Percentiles rank a stretch among this genome's conserved stretches.
Evolutionary conservation across 2,888 invertebrate species (phyloP).

Genomic region (Drosophila prolongata): DNA sequence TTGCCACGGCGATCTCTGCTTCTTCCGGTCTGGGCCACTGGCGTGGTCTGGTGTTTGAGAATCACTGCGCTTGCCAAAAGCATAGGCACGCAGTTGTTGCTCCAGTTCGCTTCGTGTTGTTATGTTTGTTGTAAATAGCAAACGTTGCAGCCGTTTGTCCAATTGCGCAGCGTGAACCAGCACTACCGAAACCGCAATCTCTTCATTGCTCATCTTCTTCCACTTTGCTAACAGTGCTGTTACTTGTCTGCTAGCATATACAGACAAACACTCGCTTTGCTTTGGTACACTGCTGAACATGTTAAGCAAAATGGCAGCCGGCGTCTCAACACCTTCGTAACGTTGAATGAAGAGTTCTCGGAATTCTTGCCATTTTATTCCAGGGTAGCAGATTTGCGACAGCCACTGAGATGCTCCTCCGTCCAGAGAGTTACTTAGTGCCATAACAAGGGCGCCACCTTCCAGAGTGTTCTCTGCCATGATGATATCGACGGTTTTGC

Average conservation of each 20-base stretch:
- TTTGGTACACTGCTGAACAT: background rate
- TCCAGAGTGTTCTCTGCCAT: background rate
- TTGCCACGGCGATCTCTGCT: too few species aligned
- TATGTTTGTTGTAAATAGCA: background rate
- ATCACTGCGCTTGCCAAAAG: too few species aligned
- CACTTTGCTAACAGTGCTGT: background rate
- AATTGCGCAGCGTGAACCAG: background rate
- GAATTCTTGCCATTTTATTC: background rate
- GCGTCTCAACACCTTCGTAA: background rate
- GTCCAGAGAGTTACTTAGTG: background rate
- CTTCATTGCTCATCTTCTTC: background rate
- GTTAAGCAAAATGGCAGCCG: background rate
- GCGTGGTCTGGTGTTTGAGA: too few species aligned
- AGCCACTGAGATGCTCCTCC: slow-evolving; percentile 1
- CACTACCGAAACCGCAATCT: background rate
- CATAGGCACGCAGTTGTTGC: background rate
- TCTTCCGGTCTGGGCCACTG: too few species aligned
- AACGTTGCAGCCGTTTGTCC: background rate
- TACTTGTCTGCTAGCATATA: background rate
- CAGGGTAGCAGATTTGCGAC: background rate
- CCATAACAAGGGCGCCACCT: background rate
- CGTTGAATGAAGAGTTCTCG: background rate
- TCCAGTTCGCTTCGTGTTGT: slow-evolving; percentile 1
- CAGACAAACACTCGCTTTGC: background rate
- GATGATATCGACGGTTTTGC: background rate